Evolutionary conservation across 2,797 vertebrate species (phyloP), one percentile per base, ranked within the genome.

Genomic region (Melanotaenia boesemani): DNA sequence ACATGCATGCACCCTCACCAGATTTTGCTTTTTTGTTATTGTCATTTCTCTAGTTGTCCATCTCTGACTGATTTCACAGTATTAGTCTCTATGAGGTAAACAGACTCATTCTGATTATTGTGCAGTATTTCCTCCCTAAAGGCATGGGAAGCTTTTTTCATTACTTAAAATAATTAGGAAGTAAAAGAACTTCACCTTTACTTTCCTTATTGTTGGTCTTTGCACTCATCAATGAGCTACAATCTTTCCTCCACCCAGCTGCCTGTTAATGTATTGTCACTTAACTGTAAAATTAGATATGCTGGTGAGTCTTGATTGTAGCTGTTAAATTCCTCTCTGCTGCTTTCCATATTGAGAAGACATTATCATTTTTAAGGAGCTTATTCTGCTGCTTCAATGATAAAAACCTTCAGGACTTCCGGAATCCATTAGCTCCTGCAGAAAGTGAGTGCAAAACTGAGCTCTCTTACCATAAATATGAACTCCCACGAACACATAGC

Each of bases 361-460:
- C 89, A 92, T 93, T 91, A 87, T 85, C 85, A 30, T 60, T 72
- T 72, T 39, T 77, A 87, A 91, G 78, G 81, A 85, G 82, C 84
- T 88, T 85, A 88, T 82, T 86, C 72, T 64, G 68, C 82, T 82
- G 73, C 60, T 84, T 79, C 64, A 32, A 30, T 34, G 85, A 86
- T 89, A 73, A 86, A 82, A 81, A 81, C 76, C 52, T 48, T 61
- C 34, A 64, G 30, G 77, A 85, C 70, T 81, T 85, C 71, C 71
- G 61, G 63, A 85, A 74, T 85, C 74, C 72, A 36, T 83, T 77
- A 77, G 76, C 46, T 5, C 76, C 64, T 74, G 46, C 3, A 5
- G 62, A 75, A 71, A 86, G 48, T 73, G 37, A 66, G 83, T 80
- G 75, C 68, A 76, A 82, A 83, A 80, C 71, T 58, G 46, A 76